Percentiles rank a stretch among this genome's conserved stretches.
phyloP scores from a whole-genome alignment of 2,113 vertebrate genomes.

The Seriola aureovittata region DNA sequence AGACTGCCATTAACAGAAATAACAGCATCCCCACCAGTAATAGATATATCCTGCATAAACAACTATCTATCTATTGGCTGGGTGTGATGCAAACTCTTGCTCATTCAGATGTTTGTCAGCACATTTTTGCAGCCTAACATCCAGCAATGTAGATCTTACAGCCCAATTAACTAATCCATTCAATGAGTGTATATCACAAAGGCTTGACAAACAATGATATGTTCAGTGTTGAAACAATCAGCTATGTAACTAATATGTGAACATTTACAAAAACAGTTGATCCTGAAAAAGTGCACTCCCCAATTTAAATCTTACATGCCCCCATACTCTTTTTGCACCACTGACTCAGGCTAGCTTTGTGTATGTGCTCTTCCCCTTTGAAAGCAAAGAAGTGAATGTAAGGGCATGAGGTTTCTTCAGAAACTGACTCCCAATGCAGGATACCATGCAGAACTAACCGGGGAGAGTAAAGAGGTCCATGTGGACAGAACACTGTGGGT shows the following conservation, averaged over 20 bases:
- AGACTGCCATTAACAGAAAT: slow-evolving; percentile 12
- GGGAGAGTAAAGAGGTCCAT: not conserved
- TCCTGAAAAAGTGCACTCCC: not conserved
- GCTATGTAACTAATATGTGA: not conserved
- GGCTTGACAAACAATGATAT: not conserved
- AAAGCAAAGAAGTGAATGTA: slow-evolving; percentile 22
- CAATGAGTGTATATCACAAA: not conserved
- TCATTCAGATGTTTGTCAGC: slow-evolving; percentile 13
- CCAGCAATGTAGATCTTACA: not conserved
- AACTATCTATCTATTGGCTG: not conserved
- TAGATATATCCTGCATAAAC: not conserved
- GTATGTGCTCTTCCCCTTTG: not conserved
- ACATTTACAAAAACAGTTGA: not conserved
- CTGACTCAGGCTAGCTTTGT: slow-evolving; percentile 10
- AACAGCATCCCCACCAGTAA: slow-evolving; percentile 1
- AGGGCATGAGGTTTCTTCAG: not conserved
- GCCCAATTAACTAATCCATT: not conserved
- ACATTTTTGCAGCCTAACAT: slow-evolving; percentile 5
- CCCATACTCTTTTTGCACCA: slow-evolving; percentile 4
- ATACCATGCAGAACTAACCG: slow-evolving; percentile 43
- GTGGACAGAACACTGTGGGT: not conserved
- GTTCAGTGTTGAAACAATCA: not conserved
- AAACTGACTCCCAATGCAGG: slow-evolving; percentile 18
- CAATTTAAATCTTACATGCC: not conserved
- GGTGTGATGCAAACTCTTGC: not conserved